Conservation (phyloP, 2,113 vertebrate genomes). For the Aleadryas rufinucha region DNA sequence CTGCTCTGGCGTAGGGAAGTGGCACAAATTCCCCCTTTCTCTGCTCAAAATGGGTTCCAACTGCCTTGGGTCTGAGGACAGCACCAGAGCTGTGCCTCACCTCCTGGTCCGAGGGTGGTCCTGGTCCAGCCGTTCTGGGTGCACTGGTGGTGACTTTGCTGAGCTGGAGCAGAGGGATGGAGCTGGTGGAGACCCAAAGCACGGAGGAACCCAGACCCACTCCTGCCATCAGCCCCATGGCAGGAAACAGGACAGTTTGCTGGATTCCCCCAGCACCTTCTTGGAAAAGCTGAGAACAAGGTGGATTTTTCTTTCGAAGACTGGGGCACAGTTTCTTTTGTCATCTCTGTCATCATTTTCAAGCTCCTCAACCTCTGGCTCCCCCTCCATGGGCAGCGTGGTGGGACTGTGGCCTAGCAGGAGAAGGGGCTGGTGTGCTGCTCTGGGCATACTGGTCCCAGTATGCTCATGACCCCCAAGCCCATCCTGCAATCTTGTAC, state of each 20-base stretch:
- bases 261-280: not conserved
- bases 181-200: not conserved
- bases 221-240: not conserved
- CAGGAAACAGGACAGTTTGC: not conserved
- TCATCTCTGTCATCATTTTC: not conserved
- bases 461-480: not conserved
- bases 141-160: not conserved
- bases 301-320: not conserved
- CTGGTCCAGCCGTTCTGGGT: not conserved
- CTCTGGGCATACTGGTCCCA: not conserved
- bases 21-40: not conserved
- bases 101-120: not conserved
- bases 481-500: conserved; percentile 8
- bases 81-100: not conserved
- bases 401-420: not conserved
- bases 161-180: not conserved
- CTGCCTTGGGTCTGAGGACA: not conserved
- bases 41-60: not conserved
- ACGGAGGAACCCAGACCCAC: not conserved
- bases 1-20: not conserved
- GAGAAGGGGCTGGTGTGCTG: not conserved
- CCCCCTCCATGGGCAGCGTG: not conserved
- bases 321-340: not conserved
- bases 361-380: not conserved
- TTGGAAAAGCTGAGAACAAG: not conserved